Evolutionary conservation across 2,113 vertebrate species (phyloP).

Genomic region (Psephotus haematonotus): DNA sequence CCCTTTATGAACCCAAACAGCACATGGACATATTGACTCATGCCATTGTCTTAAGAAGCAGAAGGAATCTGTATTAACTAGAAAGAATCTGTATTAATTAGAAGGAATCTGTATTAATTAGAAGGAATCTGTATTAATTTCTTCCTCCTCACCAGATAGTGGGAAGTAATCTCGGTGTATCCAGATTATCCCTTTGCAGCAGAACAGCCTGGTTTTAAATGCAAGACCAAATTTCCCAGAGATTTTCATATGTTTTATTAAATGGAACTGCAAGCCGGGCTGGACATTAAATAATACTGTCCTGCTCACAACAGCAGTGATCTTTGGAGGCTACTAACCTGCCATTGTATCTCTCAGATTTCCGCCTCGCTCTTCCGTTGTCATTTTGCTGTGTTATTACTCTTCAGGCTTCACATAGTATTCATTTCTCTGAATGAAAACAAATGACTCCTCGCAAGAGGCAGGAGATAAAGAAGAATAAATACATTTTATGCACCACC

Average conservation of each 20-base stretch:
- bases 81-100: neutral
- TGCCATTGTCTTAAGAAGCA: conserved; percentile 46
- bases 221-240: neutral
- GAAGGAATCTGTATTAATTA: neutral
- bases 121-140: neutral
- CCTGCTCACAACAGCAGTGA: neutral
- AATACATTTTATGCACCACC: conserved; percentile 75
- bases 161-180: neutral
- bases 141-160: neutral
- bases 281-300: conserved; percentile 10
- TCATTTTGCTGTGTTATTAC: conserved; percentile 66
- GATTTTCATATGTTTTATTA: conserved; percentile 16
- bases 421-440: conserved; percentile 80
- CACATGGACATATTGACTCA: neutral
- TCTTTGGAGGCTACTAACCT: conserved; percentile 53
- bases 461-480: conserved; percentile 80
- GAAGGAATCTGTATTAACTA: neutral
- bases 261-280: conserved; percentile 1
- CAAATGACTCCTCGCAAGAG: conserved; percentile 71
- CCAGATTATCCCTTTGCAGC: neutral
- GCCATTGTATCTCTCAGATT: conserved; percentile 44
- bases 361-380: conserved; percentile 24
- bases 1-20: conserved; percentile 21
- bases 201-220: neutral
- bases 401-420: conserved; percentile 58